phyloP scores from a whole-genome alignment of 2,113 vertebrate species.

The Gyps fulvus region DNA sequence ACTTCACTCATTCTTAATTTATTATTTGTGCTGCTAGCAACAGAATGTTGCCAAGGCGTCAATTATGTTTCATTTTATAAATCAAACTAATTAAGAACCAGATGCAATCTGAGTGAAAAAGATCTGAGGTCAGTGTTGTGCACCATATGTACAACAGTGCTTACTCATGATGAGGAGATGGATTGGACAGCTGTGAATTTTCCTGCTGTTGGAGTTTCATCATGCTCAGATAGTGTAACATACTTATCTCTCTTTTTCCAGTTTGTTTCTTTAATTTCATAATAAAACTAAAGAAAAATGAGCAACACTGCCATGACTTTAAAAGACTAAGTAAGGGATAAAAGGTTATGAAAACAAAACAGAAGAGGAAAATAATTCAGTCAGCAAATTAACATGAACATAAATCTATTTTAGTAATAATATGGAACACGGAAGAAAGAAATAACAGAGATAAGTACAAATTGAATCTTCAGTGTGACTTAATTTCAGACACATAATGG shows the following conservation, averaged over 20 bases:
- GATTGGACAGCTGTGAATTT: slow-evolving; percentile 38
- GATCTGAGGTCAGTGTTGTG: slow-evolving; percentile 51
- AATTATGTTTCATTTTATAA: slow-evolving; percentile 68
- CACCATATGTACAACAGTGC: neutral
- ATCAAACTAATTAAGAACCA: slow-evolving; percentile 68
- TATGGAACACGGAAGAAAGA: neutral
- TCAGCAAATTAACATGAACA: neutral
- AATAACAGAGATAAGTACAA: neutral
- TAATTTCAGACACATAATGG: neutral
- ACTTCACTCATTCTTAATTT: slow-evolving; percentile 60
- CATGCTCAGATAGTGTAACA: neutral
- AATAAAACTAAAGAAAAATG: neutral
- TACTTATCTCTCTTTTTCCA: neutral
- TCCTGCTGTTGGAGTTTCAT: neutral
- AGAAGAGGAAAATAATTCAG: neutral
- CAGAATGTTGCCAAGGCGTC: slow-evolving; percentile 45
- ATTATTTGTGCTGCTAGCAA: slow-evolving; percentile 62
- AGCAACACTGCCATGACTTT: neutral
- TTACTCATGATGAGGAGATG: neutral
- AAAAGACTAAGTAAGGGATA: neutral
- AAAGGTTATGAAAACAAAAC: neutral
- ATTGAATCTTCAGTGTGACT: neutral
- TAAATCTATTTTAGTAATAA: neutral
- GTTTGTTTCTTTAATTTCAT: neutral
- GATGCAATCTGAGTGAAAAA: slow-evolving; percentile 50